Evolutionary conservation across 2,888 invertebrate genomes (phyloP).

Genomic region (Pyralis farinalis): DNA sequence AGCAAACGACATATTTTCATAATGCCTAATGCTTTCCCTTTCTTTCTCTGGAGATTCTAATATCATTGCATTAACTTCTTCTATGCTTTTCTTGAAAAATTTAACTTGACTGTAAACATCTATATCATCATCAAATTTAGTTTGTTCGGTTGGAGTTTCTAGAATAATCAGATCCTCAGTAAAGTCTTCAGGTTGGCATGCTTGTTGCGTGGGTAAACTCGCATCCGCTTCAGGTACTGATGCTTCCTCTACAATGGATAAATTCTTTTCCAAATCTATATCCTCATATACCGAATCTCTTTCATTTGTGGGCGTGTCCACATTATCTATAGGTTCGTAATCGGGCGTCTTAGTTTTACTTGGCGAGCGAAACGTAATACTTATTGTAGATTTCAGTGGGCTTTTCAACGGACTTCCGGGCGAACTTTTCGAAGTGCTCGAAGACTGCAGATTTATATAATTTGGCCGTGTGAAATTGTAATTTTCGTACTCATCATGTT

Average conservation of each 20-base stretch:
- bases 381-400: slow-evolving; percentile 86
- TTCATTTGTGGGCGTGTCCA: slow-evolving; percentile 61
- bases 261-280: slow-evolving; percentile 69
- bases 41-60: slow-evolving; percentile 51
- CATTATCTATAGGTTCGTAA: slow-evolving; percentile 69
- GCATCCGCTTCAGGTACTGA: slow-evolving; percentile 78
- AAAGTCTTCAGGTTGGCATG: slow-evolving; percentile 71
- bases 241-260: slow-evolving; percentile 78
- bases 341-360: slow-evolving; percentile 61
- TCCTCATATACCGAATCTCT: slow-evolving; percentile 82
- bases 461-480: slow-evolving; percentile 65
- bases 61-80: slow-evolving; percentile 85
- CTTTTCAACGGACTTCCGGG: slow-evolving; percentile 72
- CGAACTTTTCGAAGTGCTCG: slow-evolving; percentile 65
- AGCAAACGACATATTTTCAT: slow-evolving; percentile 56
- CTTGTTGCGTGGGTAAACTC: slow-evolving; percentile 79
- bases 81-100: slow-evolving; percentile 86
- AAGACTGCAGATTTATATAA: slow-evolving; percentile 69
- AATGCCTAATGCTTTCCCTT: slow-evolving; percentile 34
- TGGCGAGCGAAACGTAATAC: slow-evolving; percentile 86
- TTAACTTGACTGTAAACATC: slow-evolving; percentile 89
- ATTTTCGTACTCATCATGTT: slow-evolving; percentile 62
- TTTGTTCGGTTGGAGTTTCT: slow-evolving; percentile 79
- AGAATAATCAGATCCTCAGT: slow-evolving; percentile 66
- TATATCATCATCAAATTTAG: slow-evolving; percentile 47